A percentile compares a stretch with the other conserved stretches of the same genome.
Conservation (phyloP, 2,797 vertebrate genomes). For the Lates japonicus region DNA sequence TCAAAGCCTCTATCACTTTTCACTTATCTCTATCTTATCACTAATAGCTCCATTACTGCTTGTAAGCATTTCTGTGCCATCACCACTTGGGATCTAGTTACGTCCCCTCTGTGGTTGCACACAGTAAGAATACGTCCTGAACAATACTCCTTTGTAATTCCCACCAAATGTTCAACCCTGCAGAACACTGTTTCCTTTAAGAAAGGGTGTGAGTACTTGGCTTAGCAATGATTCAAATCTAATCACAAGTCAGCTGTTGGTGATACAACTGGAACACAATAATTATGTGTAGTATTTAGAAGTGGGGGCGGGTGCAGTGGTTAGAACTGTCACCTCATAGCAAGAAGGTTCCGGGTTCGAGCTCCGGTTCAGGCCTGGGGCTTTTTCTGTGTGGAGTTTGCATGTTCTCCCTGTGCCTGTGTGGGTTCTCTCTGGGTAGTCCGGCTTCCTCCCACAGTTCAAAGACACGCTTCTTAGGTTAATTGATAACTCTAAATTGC, state of each 20-base stretch:
- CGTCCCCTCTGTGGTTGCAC: neutral
- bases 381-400: no score
- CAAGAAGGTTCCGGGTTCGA: no score
- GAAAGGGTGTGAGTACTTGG: neutral
- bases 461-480: no score
- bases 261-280: neutral
- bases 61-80: conserved; percentile 2
- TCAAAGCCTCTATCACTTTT: neutral
- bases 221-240: neutral
- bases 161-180: neutral
- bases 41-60: neutral
- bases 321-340: no score
- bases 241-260: neutral
- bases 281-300: neutral
- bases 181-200: neutral
- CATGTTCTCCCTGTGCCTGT: no score
- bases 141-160: neutral
- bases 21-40: neutral
- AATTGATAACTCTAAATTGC: no score
- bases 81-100: neutral
- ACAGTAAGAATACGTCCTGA: neutral
- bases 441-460: no score
- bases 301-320: no score
- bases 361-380: no score
- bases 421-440: no score